These are phyloP conservation scores for Zophobas atratus DNA, from an alignment of 1,140 invertebrate species.

Conservation along the genomic window DNA sequence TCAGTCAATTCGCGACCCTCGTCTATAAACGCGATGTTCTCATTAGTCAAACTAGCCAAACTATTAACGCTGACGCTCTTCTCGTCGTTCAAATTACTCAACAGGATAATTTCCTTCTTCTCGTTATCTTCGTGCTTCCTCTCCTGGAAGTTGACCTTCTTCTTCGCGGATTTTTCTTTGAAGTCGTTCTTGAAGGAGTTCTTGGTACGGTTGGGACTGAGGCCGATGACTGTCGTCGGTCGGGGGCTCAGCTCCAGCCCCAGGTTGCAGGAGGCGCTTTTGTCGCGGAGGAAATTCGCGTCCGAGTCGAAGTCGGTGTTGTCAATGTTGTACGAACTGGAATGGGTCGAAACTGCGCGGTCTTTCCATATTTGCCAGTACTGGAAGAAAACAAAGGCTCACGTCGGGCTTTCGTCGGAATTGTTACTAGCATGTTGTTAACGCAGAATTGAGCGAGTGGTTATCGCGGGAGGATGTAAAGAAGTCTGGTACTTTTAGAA, in stretches of 20 bases:
- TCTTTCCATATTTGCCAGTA: conserved; percentile 80
- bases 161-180: conserved; percentile 60
- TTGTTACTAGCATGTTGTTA: not conserved
- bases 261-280: conserved; percentile 80
- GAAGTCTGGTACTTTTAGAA: conserved; percentile 47
- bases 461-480: conserved; percentile 59
- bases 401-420: not conserved
- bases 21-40: conserved; percentile 65
- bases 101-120: conserved; percentile 46
- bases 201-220: conserved; percentile 52
- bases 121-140: conserved; percentile 52
- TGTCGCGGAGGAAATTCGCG: conserved; percentile 72
- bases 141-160: conserved; percentile 66
- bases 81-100: conserved; percentile 61
- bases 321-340: conserved; percentile 67
- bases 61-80: conserved; percentile 65
- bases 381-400: conserved; percentile 65
- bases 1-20: conserved; percentile 66
- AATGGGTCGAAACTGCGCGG: conserved; percentile 69
- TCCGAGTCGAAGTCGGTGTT: conserved; percentile 65
- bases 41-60: conserved; percentile 63
- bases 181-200: conserved; percentile 57
- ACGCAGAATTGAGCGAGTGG: not conserved
- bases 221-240: conserved; percentile 76
- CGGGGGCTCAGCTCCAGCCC: conserved; percentile 77